Base-by-base conservation (phyloP, 1,140 invertebrate genomes). In the Sweltsa coloradensis region DNA sequence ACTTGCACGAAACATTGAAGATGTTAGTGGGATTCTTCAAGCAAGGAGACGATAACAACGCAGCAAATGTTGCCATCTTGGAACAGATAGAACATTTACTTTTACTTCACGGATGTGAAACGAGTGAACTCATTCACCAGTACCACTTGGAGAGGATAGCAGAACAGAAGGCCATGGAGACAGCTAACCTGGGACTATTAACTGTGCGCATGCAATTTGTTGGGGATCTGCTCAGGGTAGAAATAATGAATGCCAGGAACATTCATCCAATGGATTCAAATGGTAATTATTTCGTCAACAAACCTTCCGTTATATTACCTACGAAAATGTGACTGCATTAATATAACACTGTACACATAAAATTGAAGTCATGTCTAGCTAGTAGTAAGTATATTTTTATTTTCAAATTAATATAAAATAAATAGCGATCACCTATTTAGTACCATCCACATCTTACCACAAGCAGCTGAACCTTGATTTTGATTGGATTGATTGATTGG, bases 161-260 rank as follows among this genome's bases (percentile, higher is more conserved):
- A 47, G 75, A 80, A 54, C 83, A 85, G 54, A 71, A 76, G 34
- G 57, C 65, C 0, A 58, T 78, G 14, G 66, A 66, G n/a, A 72
- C 77, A 22, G 68, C 79, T 1, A 64, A 69, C n/a, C 75, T 74
- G 55, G 85, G 85, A 1, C 64, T 81, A 51, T 60, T 89, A 7
- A 79, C 83, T 0, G 74, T 88, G 5, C 69, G 75, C 51, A 74
- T 74, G 1, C 71, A 79, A 53, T 83, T 87, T 55, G 67, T 76
- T 50, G 75, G 79, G 52, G 71, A 74, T 57, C 60, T 59, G n/a
- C 55, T 79, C 21, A 66, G 81, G 58, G 65, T 91, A 41, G 82
- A 86, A 60, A 76, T 97, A 50, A 72, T 96, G 55, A 94, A 92
- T 67, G 91, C 85, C 0, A 79, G 89, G 60, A 89, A 95, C 71